A percentile compares a stretch with the other conserved stretches of the same genome.
Evolutionary conservation across 2,888 invertebrate genomes (phyloP).

Genomic region (Agrotis puta): DNA sequence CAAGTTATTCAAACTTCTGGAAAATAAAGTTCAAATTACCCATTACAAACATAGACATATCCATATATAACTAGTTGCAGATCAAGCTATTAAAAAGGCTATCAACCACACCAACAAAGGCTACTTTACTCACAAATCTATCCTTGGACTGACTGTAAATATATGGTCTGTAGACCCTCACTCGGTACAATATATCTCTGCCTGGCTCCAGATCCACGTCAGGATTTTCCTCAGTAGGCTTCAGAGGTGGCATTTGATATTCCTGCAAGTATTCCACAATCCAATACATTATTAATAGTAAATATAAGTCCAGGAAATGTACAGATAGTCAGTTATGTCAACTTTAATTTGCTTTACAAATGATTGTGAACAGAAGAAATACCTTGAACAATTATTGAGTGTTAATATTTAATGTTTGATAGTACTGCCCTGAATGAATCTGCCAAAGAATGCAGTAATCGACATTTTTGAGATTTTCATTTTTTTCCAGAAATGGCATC

Average conservation of each 20-base stretch:
- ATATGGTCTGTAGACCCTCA: slow-evolving; percentile 82
- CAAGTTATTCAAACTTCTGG: no score
- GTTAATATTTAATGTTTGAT: no score
- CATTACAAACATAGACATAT: no score
- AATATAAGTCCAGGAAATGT: not conserved
- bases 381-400: not conserved
- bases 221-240: not conserved
- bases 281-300: not conserved
- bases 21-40: no score
- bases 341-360: not conserved
- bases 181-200: slow-evolving; percentile 77
- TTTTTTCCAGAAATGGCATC: no score
- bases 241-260: not conserved
- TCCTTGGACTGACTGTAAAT: slow-evolving; percentile 65
- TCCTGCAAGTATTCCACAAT: slow-evolving; percentile 30
- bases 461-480: no score
- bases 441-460: no score
- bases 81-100: no score
- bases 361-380: not conserved
- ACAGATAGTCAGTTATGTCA: not conserved
- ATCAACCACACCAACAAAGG: no score
- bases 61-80: no score
- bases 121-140: slow-evolving; percentile 71
- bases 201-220: slow-evolving; percentile 77
- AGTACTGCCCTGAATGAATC: no score